Conservation (phyloP, 2,797 vertebrate species). For the Sebastes nivosus region DNA sequence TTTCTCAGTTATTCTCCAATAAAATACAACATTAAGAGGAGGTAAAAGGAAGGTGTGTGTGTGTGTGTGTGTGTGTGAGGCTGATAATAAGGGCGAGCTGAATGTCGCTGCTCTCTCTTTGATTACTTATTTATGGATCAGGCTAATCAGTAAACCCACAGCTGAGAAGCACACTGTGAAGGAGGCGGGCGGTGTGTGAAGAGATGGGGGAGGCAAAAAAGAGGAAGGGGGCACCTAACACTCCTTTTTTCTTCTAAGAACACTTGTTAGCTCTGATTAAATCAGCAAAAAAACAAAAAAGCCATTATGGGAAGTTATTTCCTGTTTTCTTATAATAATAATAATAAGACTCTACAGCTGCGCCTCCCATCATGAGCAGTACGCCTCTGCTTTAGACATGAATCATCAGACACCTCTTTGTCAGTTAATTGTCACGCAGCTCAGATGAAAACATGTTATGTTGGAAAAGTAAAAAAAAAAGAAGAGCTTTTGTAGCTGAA, state of each 20-base stretch:
- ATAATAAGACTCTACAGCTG: constrained; percentile 31
- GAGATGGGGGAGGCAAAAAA: constrained; percentile 25
- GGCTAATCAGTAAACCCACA: constrained; percentile 76
- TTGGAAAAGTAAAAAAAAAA: background rate
- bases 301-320: constrained; percentile 26
- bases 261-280: constrained; percentile 43
- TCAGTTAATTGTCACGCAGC: constrained; percentile 40
- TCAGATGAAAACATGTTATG: background rate
- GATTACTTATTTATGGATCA: constrained; percentile 78
- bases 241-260: constrained; percentile 30
- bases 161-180: constrained; percentile 60
- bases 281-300: background rate
- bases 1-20: background rate
- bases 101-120: constrained; percentile 62
- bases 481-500: background rate
- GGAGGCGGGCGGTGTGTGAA: constrained; percentile 26
- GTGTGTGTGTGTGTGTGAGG: constrained; percentile 1
- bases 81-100: constrained; percentile 55
- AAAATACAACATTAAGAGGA: background rate
- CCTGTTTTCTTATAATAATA: constrained; percentile 40
- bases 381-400: constrained; percentile 38
- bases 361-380: background rate
- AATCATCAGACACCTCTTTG: constrained; percentile 47
- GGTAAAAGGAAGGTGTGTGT: background rate
- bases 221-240: constrained; percentile 22